A percentile compares a stretch with the other conserved stretches of the same genome.
These are phyloP conservation scores for Melieria picta DNA, from an alignment of 2,888 invertebrate genomes.

Conservation along the genomic window DNA sequence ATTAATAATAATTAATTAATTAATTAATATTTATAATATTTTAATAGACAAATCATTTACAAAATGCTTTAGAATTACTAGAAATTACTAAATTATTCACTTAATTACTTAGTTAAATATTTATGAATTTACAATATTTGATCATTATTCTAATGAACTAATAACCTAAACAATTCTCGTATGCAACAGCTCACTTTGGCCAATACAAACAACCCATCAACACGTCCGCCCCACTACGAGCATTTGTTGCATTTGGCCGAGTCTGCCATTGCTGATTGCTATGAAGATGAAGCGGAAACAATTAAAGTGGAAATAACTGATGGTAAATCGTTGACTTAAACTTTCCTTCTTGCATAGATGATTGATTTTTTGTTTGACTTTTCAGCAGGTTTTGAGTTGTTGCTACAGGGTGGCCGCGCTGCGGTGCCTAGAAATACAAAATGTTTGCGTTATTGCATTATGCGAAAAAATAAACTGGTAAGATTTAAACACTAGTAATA, in stretches of 20 bases:
- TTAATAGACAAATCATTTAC: too few relatives aligned
- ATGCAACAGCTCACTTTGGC: background rate
- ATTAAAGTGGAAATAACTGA: constrained; percentile 35
- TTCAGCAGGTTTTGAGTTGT: constrained; percentile 30
- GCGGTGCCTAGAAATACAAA: constrained; percentile 30
- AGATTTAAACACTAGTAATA: background rate
- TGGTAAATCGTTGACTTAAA: constrained; percentile 18
- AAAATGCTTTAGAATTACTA: too few relatives aligned
- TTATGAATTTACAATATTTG: too few relatives aligned
- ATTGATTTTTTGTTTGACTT: constrained; percentile 3
- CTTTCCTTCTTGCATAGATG: background rate
- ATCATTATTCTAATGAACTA: too few relatives aligned
- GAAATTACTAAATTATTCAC: too few relatives aligned
- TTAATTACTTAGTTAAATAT: too few relatives aligned
- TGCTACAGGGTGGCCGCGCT: constrained; percentile 28
- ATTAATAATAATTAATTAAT: too few relatives aligned
- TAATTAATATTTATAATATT: too few relatives aligned
- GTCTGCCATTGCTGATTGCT: constrained; percentile 31
- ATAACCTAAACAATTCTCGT: background rate
- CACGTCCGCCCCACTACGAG: background rate
- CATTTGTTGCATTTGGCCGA: constrained; percentile 17
- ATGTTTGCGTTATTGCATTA: constrained; percentile 40
- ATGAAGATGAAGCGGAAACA: constrained; percentile 35
- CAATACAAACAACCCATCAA: background rate
- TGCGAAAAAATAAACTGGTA: constrained; percentile 39